phyloP scores from a whole-genome alignment of 2,113 vertebrate species.

The Xenopus tropicalis region UCB_Xtro_10.0 CM004449.2:39121501-39122000 shows the following conservation, averaged over 20 bases:
- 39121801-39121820: not conserved
- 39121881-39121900: slow-evolving; percentile 66
- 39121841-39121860: slow-evolving; percentile 12
- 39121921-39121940: slow-evolving; percentile 76
- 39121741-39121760: not conserved
- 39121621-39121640: no score
- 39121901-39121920: slow-evolving; percentile 68
- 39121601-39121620: no score
- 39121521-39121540: no score
- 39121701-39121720: no score
- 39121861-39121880: slow-evolving; percentile 40
- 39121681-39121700: no score
- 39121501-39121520: no score
- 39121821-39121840: not conserved
- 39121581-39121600: no score
- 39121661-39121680: no score
- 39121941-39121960: slow-evolving; percentile 54
- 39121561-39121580: no score
- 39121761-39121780: not conserved
- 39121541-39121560: no score
- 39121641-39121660: no score
- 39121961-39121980: slow-evolving; percentile 66
- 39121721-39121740: not conserved
- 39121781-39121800: not conserved
- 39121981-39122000: no score